Conservation (phyloP, 2,113 vertebrate species). For the Cyprinus carpio region DNA sequence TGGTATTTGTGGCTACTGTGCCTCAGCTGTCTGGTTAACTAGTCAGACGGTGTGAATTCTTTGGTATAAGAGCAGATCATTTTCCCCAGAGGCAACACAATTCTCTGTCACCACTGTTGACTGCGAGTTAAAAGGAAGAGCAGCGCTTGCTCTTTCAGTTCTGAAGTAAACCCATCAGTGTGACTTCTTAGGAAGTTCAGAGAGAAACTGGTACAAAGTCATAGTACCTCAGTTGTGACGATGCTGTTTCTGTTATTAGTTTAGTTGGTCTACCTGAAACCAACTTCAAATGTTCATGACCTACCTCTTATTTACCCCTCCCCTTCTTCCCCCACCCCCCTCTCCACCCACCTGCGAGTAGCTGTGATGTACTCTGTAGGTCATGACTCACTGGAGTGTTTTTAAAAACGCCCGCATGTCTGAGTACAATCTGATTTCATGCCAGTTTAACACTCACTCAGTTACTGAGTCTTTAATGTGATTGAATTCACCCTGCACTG, state of each 20-base stretch:
- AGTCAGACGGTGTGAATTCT: neutral
- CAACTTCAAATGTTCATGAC: neutral
- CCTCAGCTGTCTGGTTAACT: neutral
- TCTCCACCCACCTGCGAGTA: neutral
- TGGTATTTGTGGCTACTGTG: neutral
- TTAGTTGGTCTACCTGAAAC: neutral
- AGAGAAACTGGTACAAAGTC: neutral
- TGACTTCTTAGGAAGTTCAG: conserved; percentile 23
- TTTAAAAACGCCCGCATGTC: conserved; percentile 46
- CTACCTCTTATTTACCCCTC: conserved; percentile 1
- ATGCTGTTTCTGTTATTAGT: neutral
- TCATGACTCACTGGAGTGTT: conserved; percentile 58
- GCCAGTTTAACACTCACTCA: neutral
- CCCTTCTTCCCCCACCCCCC: neutral
- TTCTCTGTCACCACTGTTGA: neutral
- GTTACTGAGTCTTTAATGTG: neutral
- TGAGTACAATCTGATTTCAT: conserved; percentile 7
- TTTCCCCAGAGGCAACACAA: neutral
- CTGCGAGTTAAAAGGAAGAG: neutral
- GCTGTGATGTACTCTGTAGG: neutral
- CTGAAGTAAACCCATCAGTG: neutral
- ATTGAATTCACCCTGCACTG: neutral
- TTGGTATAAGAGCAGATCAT: neutral
- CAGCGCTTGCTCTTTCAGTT: neutral
- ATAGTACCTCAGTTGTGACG: neutral